A percentile compares a stretch with the other conserved stretches of the same genome.
These are phyloP conservation scores for Pangasius krempfi DNA, from an alignment of 2,797 vertebrate species.

Conservation along the genomic window DNA sequence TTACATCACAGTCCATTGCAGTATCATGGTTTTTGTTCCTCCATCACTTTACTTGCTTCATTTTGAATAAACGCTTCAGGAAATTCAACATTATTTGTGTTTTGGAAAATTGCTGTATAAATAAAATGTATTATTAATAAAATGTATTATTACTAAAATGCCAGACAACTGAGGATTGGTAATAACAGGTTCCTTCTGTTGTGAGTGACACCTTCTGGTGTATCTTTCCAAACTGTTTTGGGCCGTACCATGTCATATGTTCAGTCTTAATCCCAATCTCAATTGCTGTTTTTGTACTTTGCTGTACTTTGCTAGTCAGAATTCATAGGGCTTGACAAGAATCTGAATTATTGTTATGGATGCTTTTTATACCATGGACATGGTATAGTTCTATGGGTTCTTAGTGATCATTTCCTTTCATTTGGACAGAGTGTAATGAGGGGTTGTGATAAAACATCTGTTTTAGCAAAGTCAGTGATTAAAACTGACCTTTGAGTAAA, in stretches of 20 bases:
- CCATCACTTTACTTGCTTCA: neutral
- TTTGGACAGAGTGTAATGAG: conserved; percentile 66
- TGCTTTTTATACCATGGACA: conserved; percentile 45
- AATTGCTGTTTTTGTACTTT: neutral
- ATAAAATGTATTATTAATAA: neutral
- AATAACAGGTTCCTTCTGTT: neutral
- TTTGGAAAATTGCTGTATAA: neutral
- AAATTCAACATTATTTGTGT: neutral
- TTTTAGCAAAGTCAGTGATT: conserved; percentile 70
- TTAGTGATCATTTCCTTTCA: conserved; percentile 61
- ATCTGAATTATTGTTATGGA: conserved; percentile 43
- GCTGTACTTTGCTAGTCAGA: neutral
- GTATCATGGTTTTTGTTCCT: neutral
- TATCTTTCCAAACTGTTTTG: neutral
- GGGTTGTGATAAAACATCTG: conserved; percentile 69
- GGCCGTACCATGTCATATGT: conserved; percentile 22
- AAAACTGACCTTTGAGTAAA: conserved; percentile 72
- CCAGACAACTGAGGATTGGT: neutral
- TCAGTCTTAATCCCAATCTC: neutral
- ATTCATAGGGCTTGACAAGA: neutral
- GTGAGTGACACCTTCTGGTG: neutral
- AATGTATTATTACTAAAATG: conserved; percentile 10
- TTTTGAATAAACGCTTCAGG: neutral
- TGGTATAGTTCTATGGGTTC: conserved; percentile 48
- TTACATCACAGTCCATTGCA: neutral